Conservation (phyloP, 2,113 vertebrate genomes). For the Pithys albifrons region DNA sequence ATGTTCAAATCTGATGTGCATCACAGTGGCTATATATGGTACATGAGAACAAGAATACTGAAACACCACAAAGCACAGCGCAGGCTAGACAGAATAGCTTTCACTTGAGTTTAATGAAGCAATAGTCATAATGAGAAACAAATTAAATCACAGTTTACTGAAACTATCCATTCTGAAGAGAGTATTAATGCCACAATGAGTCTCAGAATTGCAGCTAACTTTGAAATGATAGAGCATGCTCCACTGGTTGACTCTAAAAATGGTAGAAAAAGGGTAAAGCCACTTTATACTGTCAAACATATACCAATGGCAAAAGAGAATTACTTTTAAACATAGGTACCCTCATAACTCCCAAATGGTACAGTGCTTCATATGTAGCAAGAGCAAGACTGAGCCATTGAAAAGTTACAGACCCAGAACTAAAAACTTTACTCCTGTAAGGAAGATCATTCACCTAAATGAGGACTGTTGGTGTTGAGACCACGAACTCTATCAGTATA, state of each 20-base stretch:
- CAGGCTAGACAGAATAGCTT: constrained; percentile 1
- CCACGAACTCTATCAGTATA: background rate
- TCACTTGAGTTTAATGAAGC: constrained; percentile 63
- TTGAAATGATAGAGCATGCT: constrained; percentile 48
- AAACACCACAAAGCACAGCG: background rate
- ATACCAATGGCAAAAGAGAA: background rate
- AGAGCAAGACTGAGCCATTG: background rate
- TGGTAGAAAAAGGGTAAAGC: constrained; percentile 33
- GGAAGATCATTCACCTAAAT: background rate
- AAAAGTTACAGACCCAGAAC: background rate
- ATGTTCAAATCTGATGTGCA: background rate
- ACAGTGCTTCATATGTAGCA: background rate
- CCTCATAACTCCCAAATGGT: background rate
- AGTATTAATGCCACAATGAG: constrained; percentile 24
- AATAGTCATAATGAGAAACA: constrained; percentile 45
- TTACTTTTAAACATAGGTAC: background rate
- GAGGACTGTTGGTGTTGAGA: background rate
- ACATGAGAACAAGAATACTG: background rate
- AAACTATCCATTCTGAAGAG: constrained; percentile 54
- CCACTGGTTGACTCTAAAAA: background rate
- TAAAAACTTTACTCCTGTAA: background rate
- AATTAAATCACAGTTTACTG: constrained; percentile 39
- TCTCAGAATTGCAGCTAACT: background rate
- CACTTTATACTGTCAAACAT: background rate
- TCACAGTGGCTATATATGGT: background rate